These are phyloP conservation scores for Stramonita haemastoma DNA, from an alignment of 2,888 invertebrate species.

Conservation along the genomic window DNA sequence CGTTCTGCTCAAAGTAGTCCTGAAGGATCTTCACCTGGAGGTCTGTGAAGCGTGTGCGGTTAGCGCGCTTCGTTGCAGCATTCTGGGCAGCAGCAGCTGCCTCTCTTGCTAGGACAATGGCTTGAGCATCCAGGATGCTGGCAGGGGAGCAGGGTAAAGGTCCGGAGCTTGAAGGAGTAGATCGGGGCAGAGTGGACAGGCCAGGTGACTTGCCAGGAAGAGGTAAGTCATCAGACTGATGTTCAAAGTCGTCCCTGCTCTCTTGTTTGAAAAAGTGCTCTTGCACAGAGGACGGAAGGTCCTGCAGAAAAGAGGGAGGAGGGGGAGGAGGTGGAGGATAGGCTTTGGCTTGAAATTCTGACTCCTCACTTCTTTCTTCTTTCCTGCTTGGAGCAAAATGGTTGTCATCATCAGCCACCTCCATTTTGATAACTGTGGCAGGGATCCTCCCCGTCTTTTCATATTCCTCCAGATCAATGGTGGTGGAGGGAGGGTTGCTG, in stretches of 20 bases:
- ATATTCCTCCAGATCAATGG: slow-evolving; percentile 93
- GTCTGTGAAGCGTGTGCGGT: slow-evolving; percentile 98
- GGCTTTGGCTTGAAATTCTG: not conserved
- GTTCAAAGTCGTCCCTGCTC: too few species aligned
- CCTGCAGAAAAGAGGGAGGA: not conserved
- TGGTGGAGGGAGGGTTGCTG: slow-evolving; percentile 97
- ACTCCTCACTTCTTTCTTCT: not conserved
- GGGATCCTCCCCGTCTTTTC: slow-evolving; percentile 91
- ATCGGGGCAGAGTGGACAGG: slow-evolving; percentile 42
- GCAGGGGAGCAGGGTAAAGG: slow-evolving; percentile 44
- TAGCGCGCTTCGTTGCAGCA: slow-evolving; percentile 91
- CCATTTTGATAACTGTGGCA: slow-evolving; percentile 52
- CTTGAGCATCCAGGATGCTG: slow-evolving; percentile 45
- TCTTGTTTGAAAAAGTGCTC: too few species aligned
- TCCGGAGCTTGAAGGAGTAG: slow-evolving; percentile 54
- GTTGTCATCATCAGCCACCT: slow-evolving; percentile 51
- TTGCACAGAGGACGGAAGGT: too few species aligned
- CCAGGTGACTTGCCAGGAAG: too few species aligned
- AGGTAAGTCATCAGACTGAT: too few species aligned
- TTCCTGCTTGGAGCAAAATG: not conserved
- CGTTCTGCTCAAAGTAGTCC: slow-evolving; percentile 99
- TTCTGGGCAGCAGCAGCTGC: slow-evolving; percentile 47
- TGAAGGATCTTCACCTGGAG: slow-evolving; percentile 98
- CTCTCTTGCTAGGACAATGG: slow-evolving; percentile 46
- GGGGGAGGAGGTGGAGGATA: slow-evolving; percentile 45